A percentile compares a stretch with the other conserved stretches of the same genome.
Conservation (phyloP, 2,113 vertebrate genomes). For the Lamprotornis superbus region DNA sequence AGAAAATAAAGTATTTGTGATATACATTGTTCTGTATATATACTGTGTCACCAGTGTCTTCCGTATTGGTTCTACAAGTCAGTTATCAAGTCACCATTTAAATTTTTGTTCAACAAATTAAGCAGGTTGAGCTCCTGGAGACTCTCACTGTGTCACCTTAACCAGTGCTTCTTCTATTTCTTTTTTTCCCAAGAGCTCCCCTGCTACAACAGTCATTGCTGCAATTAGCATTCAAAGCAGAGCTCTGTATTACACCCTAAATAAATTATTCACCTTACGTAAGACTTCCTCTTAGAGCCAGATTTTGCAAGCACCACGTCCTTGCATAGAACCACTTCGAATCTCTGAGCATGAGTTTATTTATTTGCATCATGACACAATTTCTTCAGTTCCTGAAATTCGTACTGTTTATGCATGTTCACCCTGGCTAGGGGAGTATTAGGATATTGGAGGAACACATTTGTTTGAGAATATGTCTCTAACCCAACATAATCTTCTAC, state of each 20-base stretch:
- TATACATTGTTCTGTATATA: background rate
- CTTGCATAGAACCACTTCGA: background rate
- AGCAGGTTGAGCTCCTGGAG: background rate
- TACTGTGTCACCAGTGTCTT: background rate
- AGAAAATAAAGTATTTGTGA: background rate
- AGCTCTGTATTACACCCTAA: background rate
- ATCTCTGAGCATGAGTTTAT: background rate
- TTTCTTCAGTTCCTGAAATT: background rate
- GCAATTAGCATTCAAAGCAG: background rate
- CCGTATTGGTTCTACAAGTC: background rate
- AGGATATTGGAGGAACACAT: background rate
- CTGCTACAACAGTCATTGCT: background rate
- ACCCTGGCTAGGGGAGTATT: background rate
- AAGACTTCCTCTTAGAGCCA: background rate
- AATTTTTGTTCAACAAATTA: background rate
- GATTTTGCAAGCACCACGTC: background rate
- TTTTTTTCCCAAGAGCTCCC: background rate
- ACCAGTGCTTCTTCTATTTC: background rate
- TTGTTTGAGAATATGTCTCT: background rate
- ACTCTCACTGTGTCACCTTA: background rate
- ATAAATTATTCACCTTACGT: background rate
- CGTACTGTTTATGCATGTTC: rapidly evolving
- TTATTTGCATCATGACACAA: background rate
- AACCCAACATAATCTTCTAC: background rate
- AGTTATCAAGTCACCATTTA: background rate